Evolutionary conservation across 2,113 vertebrate genomes (phyloP), one percentile per base, ranked within the genome.

Genomic region (Triplophysa dalaica): DNA sequence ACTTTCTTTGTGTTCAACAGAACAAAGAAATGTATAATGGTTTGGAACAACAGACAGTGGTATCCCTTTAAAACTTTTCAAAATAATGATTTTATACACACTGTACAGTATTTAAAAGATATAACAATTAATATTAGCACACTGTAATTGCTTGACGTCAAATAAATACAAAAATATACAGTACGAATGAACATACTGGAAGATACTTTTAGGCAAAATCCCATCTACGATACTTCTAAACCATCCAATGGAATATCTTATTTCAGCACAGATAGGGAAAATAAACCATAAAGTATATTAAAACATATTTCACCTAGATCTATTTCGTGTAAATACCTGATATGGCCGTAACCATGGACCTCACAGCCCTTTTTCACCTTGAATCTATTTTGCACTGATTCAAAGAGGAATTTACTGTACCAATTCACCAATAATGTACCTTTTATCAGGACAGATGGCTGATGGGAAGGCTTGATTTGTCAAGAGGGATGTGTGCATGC

Each of bases 371-470:
- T 29, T 58, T 67, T 56, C 70, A 43, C 38, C 24, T 76, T 21
- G 26, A 61, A 63, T 24, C 75, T 65, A 78, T 78, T 26, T 68
- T 62, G 75, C 43, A 45, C 54, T 33, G 29, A 33, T 33, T 33
- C 29, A 33, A 4, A 33, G 29, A 33, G 29, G 4, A 33, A 33
- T 6, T 33, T 6, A 43, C 21, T 68, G 75, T 33, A 33, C 29
- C 29, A 33, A 33, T 33, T 63, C 43, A 56, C 79, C 43, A 69
- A 64, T 41, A 76, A 81, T 73, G 62, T 45, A 43, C 61, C 74
- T 63, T 84, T 81, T 77, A 76, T 67, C 29, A 81, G 78, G 68
- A 74, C 82, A 81, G 82, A 84, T 81, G 74, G 78, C 43, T 48
- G 61, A 78, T 45, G 77, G n/a, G 78, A 81, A 68, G 68, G 68